These are phyloP conservation scores for Bombus huntii DNA, from an alignment of 1,140 invertebrate species.

Conservation along the genomic window DNA sequence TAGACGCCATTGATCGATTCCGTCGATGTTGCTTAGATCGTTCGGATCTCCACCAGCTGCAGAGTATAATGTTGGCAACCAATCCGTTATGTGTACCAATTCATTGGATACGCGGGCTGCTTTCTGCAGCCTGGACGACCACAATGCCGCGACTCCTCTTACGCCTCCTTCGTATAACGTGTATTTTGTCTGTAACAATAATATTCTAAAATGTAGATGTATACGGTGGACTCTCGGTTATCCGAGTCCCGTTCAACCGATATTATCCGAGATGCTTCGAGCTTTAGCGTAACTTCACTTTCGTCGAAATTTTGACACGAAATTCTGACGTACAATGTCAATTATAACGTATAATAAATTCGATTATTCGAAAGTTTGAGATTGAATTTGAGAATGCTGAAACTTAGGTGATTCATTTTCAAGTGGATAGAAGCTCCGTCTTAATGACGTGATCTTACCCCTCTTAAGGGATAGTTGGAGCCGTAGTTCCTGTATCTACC, in stretches of 20 bases:
- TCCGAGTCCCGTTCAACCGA: too few species aligned
- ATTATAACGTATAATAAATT: too few species aligned
- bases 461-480: conserved; percentile 87
- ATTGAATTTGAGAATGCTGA: too few species aligned
- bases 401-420: not conserved
- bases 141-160: conserved; percentile 85
- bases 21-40: conserved; percentile 83
- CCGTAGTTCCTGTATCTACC: conserved; percentile 84
- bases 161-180: conserved; percentile 89
- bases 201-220: not conserved
- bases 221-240: too few species aligned
- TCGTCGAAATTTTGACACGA: too few species aligned
- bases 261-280: too few species aligned
- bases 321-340: too few species aligned
- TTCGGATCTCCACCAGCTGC: conserved; percentile 83
- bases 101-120: conserved; percentile 81
- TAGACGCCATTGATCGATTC: conserved; percentile 84
- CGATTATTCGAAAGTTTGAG: too few species aligned
- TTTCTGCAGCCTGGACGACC: conserved; percentile 84
- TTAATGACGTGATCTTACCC: conserved; percentile 78
- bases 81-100: conserved; percentile 88
- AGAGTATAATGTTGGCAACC: conserved; percentile 87
- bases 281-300: too few species aligned
- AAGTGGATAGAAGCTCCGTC: not conserved
- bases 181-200: conserved; percentile 84